A percentile compares a stretch with the other conserved stretches of the same genome.
Conservation (phyloP, 1,140 invertebrate genomes). For the Akabosia matsudoensis region DNA sequence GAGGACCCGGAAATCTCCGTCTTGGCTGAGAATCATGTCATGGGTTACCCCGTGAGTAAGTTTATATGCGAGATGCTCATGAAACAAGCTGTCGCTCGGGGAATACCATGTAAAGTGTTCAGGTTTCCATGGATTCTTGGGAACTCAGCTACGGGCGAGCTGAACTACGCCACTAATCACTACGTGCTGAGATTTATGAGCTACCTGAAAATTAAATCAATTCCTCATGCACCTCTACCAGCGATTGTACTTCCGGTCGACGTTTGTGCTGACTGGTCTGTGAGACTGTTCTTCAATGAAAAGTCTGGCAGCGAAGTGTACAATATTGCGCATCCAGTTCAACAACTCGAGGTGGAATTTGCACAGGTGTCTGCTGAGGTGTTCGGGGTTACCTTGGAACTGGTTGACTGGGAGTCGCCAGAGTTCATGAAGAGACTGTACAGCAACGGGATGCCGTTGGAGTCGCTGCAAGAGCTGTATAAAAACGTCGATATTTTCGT, state of each 20-base stretch:
- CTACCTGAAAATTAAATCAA: not conserved
- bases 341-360: not conserved
- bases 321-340: not conserved
- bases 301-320: not conserved
- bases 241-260: not conserved
- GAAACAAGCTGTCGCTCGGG: not conserved
- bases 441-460: not conserved
- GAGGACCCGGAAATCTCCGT: not conserved
- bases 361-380: too few species aligned
- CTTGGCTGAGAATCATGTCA: not conserved
- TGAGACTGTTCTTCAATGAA: conserved; percentile 9
- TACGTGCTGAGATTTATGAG: not conserved
- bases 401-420: not conserved
- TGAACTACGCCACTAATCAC: not conserved
- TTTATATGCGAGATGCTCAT: not conserved
- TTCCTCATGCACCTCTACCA: not conserved
- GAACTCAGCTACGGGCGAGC: not conserved
- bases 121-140: not conserved
- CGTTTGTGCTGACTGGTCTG: not conserved
- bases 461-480: not conserved
- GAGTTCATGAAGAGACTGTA: not conserved
- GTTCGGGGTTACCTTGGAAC: not conserved
- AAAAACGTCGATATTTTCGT: not conserved
- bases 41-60: not conserved
- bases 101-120: conserved; percentile 9